Evolutionary conservation across 2,888 invertebrate species (phyloP), one percentile per base, ranked within the genome.

Genomic region (Saturnia japonica): DNA sequence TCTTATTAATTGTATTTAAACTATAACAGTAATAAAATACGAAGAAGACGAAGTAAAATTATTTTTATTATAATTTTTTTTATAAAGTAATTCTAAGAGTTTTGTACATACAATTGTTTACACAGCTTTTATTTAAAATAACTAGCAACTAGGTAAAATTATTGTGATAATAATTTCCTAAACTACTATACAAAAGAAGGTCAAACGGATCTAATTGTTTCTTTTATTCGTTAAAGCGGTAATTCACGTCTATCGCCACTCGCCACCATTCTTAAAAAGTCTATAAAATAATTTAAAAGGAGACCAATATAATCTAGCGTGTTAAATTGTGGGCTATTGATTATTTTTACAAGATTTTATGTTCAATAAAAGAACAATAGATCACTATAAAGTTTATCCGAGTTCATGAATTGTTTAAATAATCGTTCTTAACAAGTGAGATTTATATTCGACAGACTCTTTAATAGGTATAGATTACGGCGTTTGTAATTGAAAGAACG

Each of bases 401-500:
- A 67, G 70, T n/a, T 40, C 34, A 40, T 64, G 64, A 64, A 64
- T 64, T 64, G 64, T 64, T n/a, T 64, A 64, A 64, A 64, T 64
- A 66, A 70, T 67, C 42, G 42, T 54, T 68, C 68, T 42, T 54
- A 42, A 47, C 64, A 64, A 40, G 69, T 64, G n/a, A 69, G 70
- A 54, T 66, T 66, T 67, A 54, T 67, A 70, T 54, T 42, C 70
- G 54, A 19, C 66, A 67, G 54, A 70, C 51, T 51, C 51, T 70
- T 71, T 71, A 68, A 71, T 73, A 71, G 70, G 66, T 67, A 73
- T 70, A 75, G 72, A 78, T 75, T 74, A 76, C 71, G 72, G 74
- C 76, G 76, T 71, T 66, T 71, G 78, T 77, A 78, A 81, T 82
- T 77, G 80, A 74, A 76, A 75, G 73, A 78, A 75, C 74, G 71